phyloP scores from a whole-genome alignment of 2,888 invertebrate genomes.

The Steromphala cineraria region DNA sequence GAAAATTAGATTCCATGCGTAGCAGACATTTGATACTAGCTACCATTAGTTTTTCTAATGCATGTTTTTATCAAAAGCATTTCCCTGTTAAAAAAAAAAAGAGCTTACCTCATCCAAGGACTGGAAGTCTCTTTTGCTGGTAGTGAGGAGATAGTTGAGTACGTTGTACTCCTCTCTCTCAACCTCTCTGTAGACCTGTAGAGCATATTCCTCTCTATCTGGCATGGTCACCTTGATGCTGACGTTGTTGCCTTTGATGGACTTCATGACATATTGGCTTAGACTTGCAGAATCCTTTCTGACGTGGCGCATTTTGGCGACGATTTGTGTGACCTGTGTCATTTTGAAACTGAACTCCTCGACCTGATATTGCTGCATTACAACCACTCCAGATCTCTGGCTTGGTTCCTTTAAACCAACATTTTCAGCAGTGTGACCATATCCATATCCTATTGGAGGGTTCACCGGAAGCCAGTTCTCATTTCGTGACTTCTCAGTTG shows the following conservation, averaged over 20 bases:
- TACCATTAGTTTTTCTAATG: no score
- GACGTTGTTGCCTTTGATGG: neutral
- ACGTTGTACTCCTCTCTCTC: no score
- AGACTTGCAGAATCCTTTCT: neutral
- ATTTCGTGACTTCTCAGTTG: conserved; percentile 35
- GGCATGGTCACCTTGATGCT: neutral
- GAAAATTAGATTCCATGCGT: no score
- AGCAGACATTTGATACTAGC: no score
- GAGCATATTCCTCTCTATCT: neutral
- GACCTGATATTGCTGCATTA: conserved; percentile 6
- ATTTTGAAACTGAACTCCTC: no score
- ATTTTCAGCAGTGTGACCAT: conserved; percentile 43
- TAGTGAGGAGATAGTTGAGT: no score
- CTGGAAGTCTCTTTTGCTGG: no score
- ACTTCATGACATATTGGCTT: neutral
- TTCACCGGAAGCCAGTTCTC: conserved; percentile 49
- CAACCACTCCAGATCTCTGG: conserved; percentile 30
- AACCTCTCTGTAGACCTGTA: neutral
- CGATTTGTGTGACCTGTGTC: no score
- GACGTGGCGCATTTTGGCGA: no score
- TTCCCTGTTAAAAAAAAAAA: no score
- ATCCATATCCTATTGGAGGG: conserved; percentile 55
- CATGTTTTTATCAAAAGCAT: no score
- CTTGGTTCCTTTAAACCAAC: conserved; percentile 50
- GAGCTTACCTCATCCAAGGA: no score